Base-by-base conservation (phyloP, 1,140 invertebrate species). In the Hyphantria cunea region DNA sequence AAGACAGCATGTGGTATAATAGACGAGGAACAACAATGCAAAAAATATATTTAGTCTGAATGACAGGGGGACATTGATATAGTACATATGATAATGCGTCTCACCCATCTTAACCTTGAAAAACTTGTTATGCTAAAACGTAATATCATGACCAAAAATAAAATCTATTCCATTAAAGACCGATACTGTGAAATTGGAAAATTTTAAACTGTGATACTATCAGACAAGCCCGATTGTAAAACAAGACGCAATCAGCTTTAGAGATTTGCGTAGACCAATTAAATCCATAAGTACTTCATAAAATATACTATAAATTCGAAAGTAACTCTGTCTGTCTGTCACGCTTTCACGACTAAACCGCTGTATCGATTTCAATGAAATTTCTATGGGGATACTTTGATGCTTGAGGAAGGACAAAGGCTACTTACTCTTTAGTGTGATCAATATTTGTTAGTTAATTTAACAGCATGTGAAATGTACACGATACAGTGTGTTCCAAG, bases 81-180 rank as follows among this genome's bases (percentile, higher is more conserved):
- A 70, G 66, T 76, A 72, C 64, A 39, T 67, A 51, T 68, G 74
- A 77, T 76, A 74, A 66, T 61, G 52, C 52, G 64, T 66, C 64
- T 66, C 34, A 52, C 56, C 58, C 45, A 67, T 61, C 62, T 66
- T 63, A 80, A 78, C 80, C 81, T 84, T 86, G 78, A 67, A 71
- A 47, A 84, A 86, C 83, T 72, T 65, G 83, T 84, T 86, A 86
- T 86, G 83, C 70, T 78, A 85, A 80, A 84, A 76, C 62, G 67
- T 69, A 68, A 76, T 74, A 81, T 74, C 74, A 76, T 68, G 66
- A 78, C 69, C 72, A 42, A 73, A 76, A 77, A 76, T 78, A 72
- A 76, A 76, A 70, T 63, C 53, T 64, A 50, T 48, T 54, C 47
- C 45, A 49, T 44, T 59, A 58, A 60, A 60, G 25, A 45, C 13